Base-by-base conservation (phyloP, 2,888 invertebrate species). In the Cyrtodaria siliqua region DNA sequence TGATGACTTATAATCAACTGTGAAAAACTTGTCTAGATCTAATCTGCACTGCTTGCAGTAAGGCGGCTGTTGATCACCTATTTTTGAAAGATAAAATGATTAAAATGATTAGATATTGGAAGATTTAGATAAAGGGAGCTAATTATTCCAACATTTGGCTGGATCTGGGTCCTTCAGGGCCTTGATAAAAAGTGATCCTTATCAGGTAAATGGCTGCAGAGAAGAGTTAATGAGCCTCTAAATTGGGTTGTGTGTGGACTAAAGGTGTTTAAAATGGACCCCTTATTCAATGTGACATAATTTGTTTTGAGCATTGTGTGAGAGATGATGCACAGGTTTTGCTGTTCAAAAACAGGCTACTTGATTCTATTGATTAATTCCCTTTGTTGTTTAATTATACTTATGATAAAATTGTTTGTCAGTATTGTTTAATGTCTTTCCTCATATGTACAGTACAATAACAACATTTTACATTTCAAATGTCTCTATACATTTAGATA, bases 111-210 rank as follows among this genome's bases (percentile, higher is more conserved):
- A 70, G 62, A 62, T 70, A 56, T 62, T 68, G 56, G 29, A 53
- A 52, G 52, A 53, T 56, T 38, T 29, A 3, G 64, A 72, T 72
- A 72, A 64, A 53, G 59, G 53, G 53, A 59, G 71, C 52, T 59
- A 72, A 72, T 72, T 64, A 64, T 64, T 40, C 59, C 64, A 47
- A 47, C 64, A 66, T 72, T 72, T 64, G 29, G 42, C 55, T n/a
- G 27, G 24, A 40, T 70, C 69, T 56, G 56, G 61, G 56, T 70
- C 62, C 69, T 49, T 38, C 53, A 47, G 62, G 62, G 26, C 62
- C 40, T 56, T 70, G 69, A 70, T 70, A 70, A 49, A 2, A n/a
- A 38, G 44, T 62, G 69, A 62, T 70, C 61, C 27, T 38, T 55
- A 70, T 70, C 69, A 56, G 62, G 62, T 61, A 62, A 59, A 47